These are phyloP conservation scores for Dascillus cervinus DNA, from an alignment of 2,888 invertebrate species.

Conservation along the genomic window DNA sequence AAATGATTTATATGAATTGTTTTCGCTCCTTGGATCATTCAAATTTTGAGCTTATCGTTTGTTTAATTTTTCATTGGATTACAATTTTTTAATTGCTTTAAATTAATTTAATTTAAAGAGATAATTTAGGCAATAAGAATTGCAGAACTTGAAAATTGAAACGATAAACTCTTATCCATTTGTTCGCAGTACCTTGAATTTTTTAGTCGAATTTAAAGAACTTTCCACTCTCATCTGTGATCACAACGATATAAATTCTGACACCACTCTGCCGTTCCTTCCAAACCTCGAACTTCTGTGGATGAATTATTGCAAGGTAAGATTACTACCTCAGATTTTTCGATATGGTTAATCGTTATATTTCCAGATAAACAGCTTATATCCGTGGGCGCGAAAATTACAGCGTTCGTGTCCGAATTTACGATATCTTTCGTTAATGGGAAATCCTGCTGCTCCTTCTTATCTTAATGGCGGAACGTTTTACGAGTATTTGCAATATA, in stretches of 20 bases:
- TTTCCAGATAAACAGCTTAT: conserved; percentile 51
- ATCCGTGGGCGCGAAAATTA: conserved; percentile 65
- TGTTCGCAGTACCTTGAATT: conserved; percentile 60
- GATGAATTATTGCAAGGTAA: conserved; percentile 60
- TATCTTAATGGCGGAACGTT: conserved; percentile 68
- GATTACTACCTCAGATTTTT: conserved; percentile 10
- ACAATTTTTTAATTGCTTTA: no score
- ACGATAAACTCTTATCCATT: no score
- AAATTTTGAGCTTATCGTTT: no score
- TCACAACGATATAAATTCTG: conserved; percentile 65
- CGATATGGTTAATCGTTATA: no score
- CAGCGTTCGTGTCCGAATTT: conserved; percentile 65
- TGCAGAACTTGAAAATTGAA: no score
- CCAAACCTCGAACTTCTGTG: conserved; percentile 70
- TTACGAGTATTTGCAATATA: conserved; percentile 68
- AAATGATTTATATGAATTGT: no score
- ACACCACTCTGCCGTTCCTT: conserved; percentile 61
- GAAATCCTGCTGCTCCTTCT: conserved; percentile 74
- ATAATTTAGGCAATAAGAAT: no score
- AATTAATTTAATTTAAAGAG: no score
- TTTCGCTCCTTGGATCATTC: no score
- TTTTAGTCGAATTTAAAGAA: conserved; percentile 62
- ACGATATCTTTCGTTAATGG: conserved; percentile 73
- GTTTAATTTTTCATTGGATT: no score
- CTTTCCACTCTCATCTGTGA: conserved; percentile 75